A percentile compares a stretch with the other conserved stretches of the same genome.
Conservation (phyloP, 1,140 invertebrate genomes). For the Triops longicaudatus region DNA sequence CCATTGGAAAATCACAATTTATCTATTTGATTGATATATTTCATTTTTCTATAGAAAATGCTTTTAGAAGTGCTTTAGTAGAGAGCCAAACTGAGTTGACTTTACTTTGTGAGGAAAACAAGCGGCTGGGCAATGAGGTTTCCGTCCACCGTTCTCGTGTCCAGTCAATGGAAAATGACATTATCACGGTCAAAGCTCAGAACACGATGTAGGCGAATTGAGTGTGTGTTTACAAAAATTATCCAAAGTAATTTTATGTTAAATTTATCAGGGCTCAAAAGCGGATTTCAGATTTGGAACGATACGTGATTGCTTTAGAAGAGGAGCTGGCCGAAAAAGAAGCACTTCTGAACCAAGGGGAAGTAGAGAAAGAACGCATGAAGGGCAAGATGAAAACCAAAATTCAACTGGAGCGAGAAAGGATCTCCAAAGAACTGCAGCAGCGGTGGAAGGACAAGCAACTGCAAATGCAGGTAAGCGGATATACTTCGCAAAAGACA, state of each 20-base stretch:
- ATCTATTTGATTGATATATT: no score
- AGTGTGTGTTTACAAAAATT: neutral
- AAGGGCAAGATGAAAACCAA: conserved; percentile 31
- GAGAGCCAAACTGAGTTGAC: neutral
- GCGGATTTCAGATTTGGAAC: neutral
- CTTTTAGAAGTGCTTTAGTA: neutral
- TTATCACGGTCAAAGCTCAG: neutral
- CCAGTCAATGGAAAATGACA: neutral
- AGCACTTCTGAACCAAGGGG: conserved; percentile 37
- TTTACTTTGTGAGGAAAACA: neutral
- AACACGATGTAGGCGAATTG: neutral
- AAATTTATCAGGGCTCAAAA: neutral
- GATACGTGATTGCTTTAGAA: neutral
- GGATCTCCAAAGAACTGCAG: conserved; percentile 21
- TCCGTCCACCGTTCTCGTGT: neutral
- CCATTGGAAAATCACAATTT: no score
- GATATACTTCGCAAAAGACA: neutral
- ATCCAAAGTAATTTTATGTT: neutral
- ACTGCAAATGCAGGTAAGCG: conserved; percentile 16
- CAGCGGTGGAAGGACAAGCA: conserved; percentile 18
- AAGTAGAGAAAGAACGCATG: conserved; percentile 34
- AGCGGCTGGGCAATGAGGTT: neutral
- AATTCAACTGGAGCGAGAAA: conserved; percentile 24
- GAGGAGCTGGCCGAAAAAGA: conserved; percentile 34
- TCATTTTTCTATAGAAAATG: neutral